Base-by-base conservation (phyloP, 2,797 vertebrate genomes). In the Leuciscus waleckii region DNA sequence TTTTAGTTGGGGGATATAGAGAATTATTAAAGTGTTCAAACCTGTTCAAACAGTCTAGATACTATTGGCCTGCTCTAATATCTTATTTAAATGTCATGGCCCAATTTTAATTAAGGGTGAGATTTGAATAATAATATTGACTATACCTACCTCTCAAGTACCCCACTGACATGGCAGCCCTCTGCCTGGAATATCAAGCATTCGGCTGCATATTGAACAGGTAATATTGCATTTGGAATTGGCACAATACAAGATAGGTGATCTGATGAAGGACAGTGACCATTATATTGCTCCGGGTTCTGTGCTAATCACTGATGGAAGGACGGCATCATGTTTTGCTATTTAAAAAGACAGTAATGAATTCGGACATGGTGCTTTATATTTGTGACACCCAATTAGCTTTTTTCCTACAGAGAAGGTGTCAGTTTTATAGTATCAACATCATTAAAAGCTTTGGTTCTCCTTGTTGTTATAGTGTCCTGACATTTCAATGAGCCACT, bases 261-360 rank as follows among this genome's bases (percentile, higher is more conserved):
- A 92, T 70, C 51, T 58, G 35, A 93, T 92, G 90, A 89, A 92
- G 92, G 95, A 92, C 93, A 92, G 93, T 91, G 89, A 93, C 91
- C 91, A 92, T 92, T 93, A 91, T 87, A 89, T 90, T 93, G 91
- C 91, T 92, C 91, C 90, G 92, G 93, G 92, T 93, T 90, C 90
- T 91, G 90, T 90, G 91, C 92, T 95, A 94, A 95, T 94, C 92
- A 92, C 91, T 90, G 89, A 93, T 93, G 92, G 94, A 94, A 91
- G 90, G 82, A 82, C 85, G 81, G 89, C 90, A 91, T 93, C 92
- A 93, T 93, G 90, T 91, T 87, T 86, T 94, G 94, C 90, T 93
- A 94, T 94, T 94, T 93, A 80, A 91, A 91, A 91, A 79, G 91
- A 93, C 89, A 83, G 91, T 94, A 94, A 94, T 94, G 92, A 94